Conservation (phyloP, 2,888 invertebrate species). For the Sarcophaga subvicina region DNA sequence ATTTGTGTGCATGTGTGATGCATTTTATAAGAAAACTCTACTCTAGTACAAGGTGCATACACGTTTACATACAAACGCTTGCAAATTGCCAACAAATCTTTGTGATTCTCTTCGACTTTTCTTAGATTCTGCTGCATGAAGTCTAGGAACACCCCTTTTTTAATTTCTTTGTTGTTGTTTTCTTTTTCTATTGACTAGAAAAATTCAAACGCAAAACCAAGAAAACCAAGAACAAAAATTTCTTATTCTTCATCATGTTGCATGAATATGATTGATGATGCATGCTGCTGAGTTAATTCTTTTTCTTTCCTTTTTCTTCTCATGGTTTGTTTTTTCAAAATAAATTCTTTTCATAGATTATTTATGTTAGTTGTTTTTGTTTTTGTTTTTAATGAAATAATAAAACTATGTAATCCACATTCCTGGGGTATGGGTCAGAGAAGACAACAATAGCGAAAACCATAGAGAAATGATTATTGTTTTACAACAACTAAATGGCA, state of each 20-base stretch:
- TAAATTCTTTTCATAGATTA: neutral
- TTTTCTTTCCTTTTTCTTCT: neutral
- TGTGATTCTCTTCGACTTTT: neutral
- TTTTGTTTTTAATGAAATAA: neutral
- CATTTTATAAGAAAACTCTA: slow-evolving; percentile 36
- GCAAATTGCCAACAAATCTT: slow-evolving; percentile 57
- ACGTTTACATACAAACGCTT: neutral
- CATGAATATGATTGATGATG: slow-evolving; percentile 70
- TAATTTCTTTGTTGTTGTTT: neutral
- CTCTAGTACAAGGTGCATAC: slow-evolving; percentile 53
- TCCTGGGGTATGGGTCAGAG: neutral
- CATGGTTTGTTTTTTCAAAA: slow-evolving; percentile 10
- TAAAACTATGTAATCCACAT: neutral
- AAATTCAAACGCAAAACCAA: neutral
- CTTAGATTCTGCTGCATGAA: neutral
- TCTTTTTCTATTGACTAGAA: slow-evolving; percentile 2
- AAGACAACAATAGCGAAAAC: neutral
- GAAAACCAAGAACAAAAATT: neutral
- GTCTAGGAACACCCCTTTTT: neutral
- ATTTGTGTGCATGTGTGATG: neutral
- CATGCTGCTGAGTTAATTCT: slow-evolving; percentile 55
- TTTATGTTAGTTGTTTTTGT: too few relatives aligned
- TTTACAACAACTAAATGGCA: slow-evolving; percentile 27
- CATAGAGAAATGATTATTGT: neutral
- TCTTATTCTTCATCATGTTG: slow-evolving; percentile 53